Conservation (phyloP, 2,113 vertebrate genomes). For the Thunnus thynnus region DNA sequence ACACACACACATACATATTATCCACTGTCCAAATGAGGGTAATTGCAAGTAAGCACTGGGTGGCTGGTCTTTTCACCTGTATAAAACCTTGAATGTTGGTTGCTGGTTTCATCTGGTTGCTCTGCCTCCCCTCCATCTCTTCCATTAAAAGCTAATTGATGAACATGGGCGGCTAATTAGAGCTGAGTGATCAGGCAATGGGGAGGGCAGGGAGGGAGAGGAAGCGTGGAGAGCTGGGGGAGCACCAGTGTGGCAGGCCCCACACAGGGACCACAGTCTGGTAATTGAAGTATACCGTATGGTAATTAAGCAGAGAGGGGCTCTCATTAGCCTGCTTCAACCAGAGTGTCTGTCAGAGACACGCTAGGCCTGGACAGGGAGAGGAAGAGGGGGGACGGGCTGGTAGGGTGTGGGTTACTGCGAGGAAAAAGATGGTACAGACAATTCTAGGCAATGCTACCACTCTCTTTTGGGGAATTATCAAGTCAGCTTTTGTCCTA, state of each 20-base stretch:
- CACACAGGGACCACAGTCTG: slow-evolving; percentile 76
- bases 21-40: slow-evolving; percentile 64
- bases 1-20: slow-evolving; percentile 22
- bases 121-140: slow-evolving; percentile 65
- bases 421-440: slow-evolving; percentile 40
- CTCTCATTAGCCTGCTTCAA: slow-evolving; percentile 75
- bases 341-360: slow-evolving; percentile 67
- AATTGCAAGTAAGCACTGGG: slow-evolving; percentile 73
- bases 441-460: slow-evolving; percentile 64
- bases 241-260: slow-evolving; percentile 67
- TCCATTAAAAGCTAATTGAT: slow-evolving; percentile 84
- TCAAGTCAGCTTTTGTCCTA: slow-evolving; percentile 80
- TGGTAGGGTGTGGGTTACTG: slow-evolving; percentile 12
- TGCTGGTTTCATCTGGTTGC: slow-evolving; percentile 35
- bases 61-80: slow-evolving; percentile 74
- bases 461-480: slow-evolving; percentile 75
- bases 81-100: slow-evolving; percentile 63
- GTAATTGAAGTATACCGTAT: slow-evolving; percentile 82
- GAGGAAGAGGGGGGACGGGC: not conserved
- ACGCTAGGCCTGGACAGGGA: slow-evolving; percentile 40
- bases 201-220: slow-evolving; percentile 54
- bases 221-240: slow-evolving; percentile 61
- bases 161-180: slow-evolving; percentile 82
- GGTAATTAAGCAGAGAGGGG: slow-evolving; percentile 80
- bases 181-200: slow-evolving; percentile 75